phyloP scores from a whole-genome alignment of 2,888 invertebrate genomes.

The Acrobasis repandana region DNA sequence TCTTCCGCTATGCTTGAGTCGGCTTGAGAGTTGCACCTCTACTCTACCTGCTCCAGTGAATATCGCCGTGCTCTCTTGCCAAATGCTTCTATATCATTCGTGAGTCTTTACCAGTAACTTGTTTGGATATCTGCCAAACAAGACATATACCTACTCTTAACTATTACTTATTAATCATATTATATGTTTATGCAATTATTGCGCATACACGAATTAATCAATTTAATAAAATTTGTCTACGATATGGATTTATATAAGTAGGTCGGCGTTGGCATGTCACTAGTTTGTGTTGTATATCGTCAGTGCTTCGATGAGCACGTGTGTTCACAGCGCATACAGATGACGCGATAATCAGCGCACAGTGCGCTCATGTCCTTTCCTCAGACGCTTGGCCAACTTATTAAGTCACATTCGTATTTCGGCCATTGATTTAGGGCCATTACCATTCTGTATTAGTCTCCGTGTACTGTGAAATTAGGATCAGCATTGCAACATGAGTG shows the following conservation, averaged over 20 bases:
- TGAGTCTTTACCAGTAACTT: constrained; percentile 50
- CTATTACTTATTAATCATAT: background rate
- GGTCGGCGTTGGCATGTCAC: background rate
- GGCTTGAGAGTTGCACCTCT: constrained; percentile 2
- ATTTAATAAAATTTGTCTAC: background rate
- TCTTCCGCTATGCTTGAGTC: background rate
- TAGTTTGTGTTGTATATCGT: constrained; percentile 1
- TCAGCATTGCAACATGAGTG: constrained; percentile 45
- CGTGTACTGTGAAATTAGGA: constrained; percentile 51
- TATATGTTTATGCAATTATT: background rate
- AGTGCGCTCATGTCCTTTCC: constrained; percentile 48
- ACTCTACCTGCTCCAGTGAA: constrained; percentile 32
- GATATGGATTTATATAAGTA: background rate
- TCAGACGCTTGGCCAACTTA: constrained; percentile 69
- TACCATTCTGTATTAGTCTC: constrained; percentile 57
- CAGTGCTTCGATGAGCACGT: constrained; percentile 16
- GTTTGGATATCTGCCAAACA: constrained; percentile 51
- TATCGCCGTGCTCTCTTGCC: constrained; percentile 46
- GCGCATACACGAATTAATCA: background rate
- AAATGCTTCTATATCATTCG: constrained; percentile 45
- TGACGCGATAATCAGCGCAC: constrained; percentile 45
- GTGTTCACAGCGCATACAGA: constrained; percentile 52
- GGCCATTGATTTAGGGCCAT: constrained; percentile 62
- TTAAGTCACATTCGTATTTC: constrained; percentile 57
- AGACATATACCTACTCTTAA: constrained; percentile 37